Evolutionary conservation across 23 tunicate species (phyloP), one percentile per base, ranked within the genome.

Genomic region (Diplosoma virens): DNA sequence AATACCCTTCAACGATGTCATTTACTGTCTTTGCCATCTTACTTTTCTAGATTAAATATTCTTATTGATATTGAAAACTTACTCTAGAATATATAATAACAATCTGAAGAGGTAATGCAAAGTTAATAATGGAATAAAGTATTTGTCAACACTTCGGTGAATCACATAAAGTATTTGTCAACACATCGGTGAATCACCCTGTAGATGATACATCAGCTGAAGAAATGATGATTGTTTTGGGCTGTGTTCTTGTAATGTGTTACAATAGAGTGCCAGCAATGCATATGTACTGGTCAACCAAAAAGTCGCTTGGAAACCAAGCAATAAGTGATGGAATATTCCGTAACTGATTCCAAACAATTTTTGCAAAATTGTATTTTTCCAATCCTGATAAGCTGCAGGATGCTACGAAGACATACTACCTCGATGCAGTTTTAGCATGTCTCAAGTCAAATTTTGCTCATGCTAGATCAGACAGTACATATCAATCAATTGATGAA

Each of bases 341-440:
- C 37, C 70, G 35, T 27, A 63, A 63, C 37, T 20, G 35, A 30
- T 63, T 63, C 37, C 70, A 63, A 63, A 28, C 70, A 63, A 63
- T 63, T 63, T 63, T 63, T 63, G 70, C 34, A 11, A 26, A 63
- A 25, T 30, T 63, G 36, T 63, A 28, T 63, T 63, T 63, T 63
- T 34, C 35, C 37, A 56, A 63, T 30, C 70, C 70, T 30, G 70
- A 63, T 4, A 63, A 63, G 70, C 70, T 36, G 9, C 70, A 63
- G 70, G 70, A 63, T 63, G 70, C 35, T 27, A 63, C 70, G 36
- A 63, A 63, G 37, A 63, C 70, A 11, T 63, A 63, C 37, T 63
- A 28, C 37, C 36, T 63, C 16, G 70, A 63, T 63, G 70, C 27
- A 63, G 9, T 63, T 63, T 63, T 63, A 63, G 36, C 64, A 16